These are phyloP conservation scores for Meganola albula DNA, from an alignment of 2,888 invertebrate species.

Conservation along the genomic window DNA sequence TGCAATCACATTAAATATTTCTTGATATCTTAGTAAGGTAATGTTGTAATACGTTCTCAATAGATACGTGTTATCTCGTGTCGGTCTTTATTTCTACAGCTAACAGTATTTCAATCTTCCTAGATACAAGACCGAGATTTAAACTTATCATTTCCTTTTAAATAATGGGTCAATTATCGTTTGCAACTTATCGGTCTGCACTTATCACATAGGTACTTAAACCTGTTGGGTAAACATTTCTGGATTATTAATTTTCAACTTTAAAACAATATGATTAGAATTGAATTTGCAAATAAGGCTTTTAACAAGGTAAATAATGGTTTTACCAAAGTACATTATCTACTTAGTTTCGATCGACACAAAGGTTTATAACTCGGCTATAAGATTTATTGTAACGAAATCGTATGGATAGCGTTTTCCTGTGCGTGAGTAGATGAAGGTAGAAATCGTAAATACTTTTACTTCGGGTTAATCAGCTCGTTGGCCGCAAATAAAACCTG, in stretches of 20 bases:
- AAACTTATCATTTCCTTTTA: conserved; percentile 44
- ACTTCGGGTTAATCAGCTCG: conserved; percentile 49
- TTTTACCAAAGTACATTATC: conserved; percentile 55
- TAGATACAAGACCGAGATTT: conserved; percentile 31
- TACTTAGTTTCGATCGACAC: conserved; percentile 54
- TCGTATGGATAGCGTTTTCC: conserved; percentile 58
- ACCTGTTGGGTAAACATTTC: conserved; percentile 25
- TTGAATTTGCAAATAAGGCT: conserved; percentile 27
- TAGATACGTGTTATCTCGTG: too few species aligned
- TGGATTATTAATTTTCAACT: conserved; percentile 23
- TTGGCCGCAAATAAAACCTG: conserved; percentile 36
- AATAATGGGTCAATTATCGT: conserved; percentile 61
- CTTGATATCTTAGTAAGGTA: too few species aligned
- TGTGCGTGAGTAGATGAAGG: conserved; percentile 52
- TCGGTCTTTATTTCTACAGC: conserved; percentile 18
- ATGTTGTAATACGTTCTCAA: too few species aligned
- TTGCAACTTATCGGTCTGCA: conserved; percentile 42
- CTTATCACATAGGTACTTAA: conserved; percentile 50
- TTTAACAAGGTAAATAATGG: conserved; percentile 46
- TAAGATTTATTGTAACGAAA: conserved; percentile 69
- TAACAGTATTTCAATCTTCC: conserved; percentile 29
- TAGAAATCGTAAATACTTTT: conserved; percentile 55
- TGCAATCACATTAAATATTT: too few species aligned
- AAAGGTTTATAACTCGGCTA: conserved; percentile 59
- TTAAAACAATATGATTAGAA: conserved; percentile 22